Base-by-base conservation (phyloP, 2,888 invertebrate genomes). In the Drosophila meridionalis region DNA sequence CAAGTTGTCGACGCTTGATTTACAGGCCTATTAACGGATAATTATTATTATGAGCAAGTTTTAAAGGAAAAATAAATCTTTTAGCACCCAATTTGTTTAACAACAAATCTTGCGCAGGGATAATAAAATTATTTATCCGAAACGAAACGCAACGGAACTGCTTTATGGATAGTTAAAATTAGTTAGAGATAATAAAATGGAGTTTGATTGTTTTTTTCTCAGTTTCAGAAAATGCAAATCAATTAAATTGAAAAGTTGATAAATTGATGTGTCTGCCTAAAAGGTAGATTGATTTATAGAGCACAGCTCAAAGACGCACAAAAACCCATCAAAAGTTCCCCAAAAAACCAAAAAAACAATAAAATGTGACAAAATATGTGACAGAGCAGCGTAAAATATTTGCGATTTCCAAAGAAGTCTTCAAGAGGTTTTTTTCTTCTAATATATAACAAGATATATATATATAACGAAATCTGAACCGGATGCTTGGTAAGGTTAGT, bases 231-330 rank as follows among this genome's bases (percentile, higher is more conserved):
- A 69, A 76, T 69, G 71, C 71, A 72, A 78, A 64, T 68, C 63
- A 71, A 67, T 76, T 64, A 34, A 55, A 70, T 32, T 66, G 52
- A n/a, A 47, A 48, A 48, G 38, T 50, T 42, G 34, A 28, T 14
- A 60, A 80, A 78, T 78, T 78, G 81, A 65, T 76, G 73, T 78
- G 72, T 76, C 64, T 64, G 62, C 63, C 61, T 28, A 59, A 47
- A 55, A 62, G 50, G 58, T 8, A 42, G 78, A 77, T 72, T 78
- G 78, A 78, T 78, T 78, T 80, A 78, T 80, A 48, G 77, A 64
- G 47, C 78, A 61, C 38, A 38, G 9, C 38, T 43, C 28, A 38
- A 61, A 70, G 47, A 9, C 12, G 30, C 7, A 7, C 20, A 28
- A 65, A 68, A 26, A 58, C 34, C n/a, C 14, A 32, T 56, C 7